These are phyloP conservation scores for Gracilinanus agilis DNA, from an alignment of 2,113 vertebrate genomes.

Conservation along the genomic window DNA sequence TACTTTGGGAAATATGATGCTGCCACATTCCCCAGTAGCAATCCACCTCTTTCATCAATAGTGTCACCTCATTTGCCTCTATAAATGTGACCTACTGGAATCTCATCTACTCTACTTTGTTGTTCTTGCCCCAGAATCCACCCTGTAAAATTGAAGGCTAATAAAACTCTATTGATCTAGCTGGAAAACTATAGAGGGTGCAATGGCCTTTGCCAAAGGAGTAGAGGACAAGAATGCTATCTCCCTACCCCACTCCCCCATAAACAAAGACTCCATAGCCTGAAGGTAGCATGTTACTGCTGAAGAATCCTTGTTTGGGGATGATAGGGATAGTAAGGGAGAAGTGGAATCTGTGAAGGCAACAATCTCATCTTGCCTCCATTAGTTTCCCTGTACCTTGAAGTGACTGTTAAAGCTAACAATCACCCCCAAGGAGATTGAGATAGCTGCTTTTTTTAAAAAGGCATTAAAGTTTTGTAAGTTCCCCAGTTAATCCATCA, in stretches of 20 bases:
- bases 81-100: not conserved
- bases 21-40: not conserved
- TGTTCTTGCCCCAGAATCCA: not conserved
- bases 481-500: conserved; percentile 83
- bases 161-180: not conserved
- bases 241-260: not conserved
- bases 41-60: not conserved
- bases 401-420: conserved; percentile 77
- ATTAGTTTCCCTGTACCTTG: conserved; percentile 76
- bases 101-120: not conserved
- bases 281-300: not conserved
- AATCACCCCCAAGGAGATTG: conserved; percentile 59
- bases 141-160: not conserved
- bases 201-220: not conserved
- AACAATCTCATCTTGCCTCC: conserved; percentile 65
- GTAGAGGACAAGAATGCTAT: not conserved
- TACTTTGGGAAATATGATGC: not conserved
- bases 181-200: not conserved
- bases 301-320: not conserved
- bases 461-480: conserved; percentile 77
- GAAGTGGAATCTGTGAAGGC: not conserved
- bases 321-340: conserved; percentile 10
- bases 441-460: conserved; percentile 71
- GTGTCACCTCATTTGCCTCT: not conserved
- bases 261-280: not conserved